Evolutionary conservation across 2,888 invertebrate species (phyloP).

Genomic region (Ditylenchus weischeri): DNA sequence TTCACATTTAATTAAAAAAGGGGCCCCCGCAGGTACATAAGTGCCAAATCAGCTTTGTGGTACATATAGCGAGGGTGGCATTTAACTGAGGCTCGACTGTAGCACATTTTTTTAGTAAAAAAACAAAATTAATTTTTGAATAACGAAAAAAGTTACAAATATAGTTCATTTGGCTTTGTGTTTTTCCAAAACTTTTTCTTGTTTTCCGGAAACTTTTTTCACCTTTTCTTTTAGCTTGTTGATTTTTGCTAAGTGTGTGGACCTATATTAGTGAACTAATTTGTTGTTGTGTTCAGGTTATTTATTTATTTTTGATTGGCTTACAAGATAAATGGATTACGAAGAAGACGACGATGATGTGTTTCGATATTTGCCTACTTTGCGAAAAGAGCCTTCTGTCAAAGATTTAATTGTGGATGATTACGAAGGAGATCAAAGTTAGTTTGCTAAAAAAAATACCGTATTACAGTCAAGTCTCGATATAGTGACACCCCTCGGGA

Average conservation of each 20-base stretch:
- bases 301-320: not conserved
- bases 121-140: constrained; percentile 2
- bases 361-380: constrained; percentile 12
- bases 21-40: too few relatives aligned
- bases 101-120: not conserved
- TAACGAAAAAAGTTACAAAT: not conserved
- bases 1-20: too few relatives aligned
- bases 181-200: too few relatives aligned
- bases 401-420: constrained; percentile 13
- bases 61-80: too few relatives aligned
- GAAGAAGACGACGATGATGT: constrained; percentile 16
- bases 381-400: constrained; percentile 2
- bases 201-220: not conserved
- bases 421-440: constrained; percentile 11
- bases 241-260: not conserved
- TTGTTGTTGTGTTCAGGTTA: too few relatives aligned
- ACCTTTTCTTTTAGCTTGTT: not conserved
- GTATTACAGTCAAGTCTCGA: too few relatives aligned
- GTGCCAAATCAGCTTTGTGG: too few relatives aligned
- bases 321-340: not conserved
- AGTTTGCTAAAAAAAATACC: not conserved
- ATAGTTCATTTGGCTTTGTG: not conserved
- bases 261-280: too few relatives aligned
- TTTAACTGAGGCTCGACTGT: too few relatives aligned
- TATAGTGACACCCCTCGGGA: too few relatives aligned